These are phyloP conservation scores for Hylaea fasciaria DNA, from an alignment of 2,888 invertebrate genomes.

Conservation along the genomic window DNA sequence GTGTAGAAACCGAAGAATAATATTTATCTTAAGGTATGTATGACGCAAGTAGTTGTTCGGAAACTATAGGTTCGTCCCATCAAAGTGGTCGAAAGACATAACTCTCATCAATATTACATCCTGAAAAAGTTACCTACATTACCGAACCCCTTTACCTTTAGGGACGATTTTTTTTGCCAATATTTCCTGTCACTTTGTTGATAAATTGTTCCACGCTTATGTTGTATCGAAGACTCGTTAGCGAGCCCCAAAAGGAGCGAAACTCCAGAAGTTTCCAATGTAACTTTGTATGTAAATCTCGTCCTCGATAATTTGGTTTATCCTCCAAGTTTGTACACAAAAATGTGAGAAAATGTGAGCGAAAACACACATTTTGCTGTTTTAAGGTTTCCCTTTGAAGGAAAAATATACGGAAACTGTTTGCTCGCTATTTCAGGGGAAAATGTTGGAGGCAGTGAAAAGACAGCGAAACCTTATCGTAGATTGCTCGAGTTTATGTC, in stretches of 20 bases:
- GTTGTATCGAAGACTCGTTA: constrained; percentile 54
- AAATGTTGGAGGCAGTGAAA: background rate
- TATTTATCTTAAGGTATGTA: no score
- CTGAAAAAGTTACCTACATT: constrained; percentile 28
- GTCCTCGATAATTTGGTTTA: constrained; percentile 34
- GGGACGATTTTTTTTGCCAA: constrained; percentile 22
- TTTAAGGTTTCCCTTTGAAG: constrained; percentile 19
- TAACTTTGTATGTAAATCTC: constrained; percentile 34
- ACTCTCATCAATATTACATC: constrained; percentile 28
- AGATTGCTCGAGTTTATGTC: background rate
- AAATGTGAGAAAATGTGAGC: constrained; percentile 18
- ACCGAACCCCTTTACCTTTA: constrained; percentile 23
- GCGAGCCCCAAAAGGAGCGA: constrained; percentile 29
- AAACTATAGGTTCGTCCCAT: background rate
- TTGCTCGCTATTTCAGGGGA: constrained; percentile 1
- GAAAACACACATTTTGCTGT: constrained; percentile 16
- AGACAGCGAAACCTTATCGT: background rate
- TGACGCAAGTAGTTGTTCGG: background rate
- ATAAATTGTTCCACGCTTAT: constrained; percentile 52
- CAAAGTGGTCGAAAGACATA: constrained; percentile 8
- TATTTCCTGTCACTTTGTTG: constrained; percentile 45
- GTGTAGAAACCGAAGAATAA: no score
- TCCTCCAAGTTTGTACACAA: constrained; percentile 27
- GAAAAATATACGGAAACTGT: constrained; percentile 1
- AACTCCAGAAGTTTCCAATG: constrained; percentile 39